These are phyloP conservation scores for Nyctibius grandis DNA, from an alignment of 2,797 vertebrate genomes.

Conservation along the genomic window DNA sequence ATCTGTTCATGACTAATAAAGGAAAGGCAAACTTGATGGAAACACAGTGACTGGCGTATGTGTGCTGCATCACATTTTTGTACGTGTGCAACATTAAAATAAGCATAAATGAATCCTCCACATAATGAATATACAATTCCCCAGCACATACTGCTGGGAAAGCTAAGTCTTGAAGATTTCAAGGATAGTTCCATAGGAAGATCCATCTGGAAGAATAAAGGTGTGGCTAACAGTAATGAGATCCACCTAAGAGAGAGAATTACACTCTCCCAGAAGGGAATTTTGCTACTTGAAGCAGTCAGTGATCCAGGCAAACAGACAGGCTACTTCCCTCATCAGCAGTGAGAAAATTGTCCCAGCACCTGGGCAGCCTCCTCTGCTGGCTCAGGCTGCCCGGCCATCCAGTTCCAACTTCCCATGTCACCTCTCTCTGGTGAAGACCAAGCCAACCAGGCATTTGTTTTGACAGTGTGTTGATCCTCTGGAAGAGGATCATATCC, in stretches of 20 bases:
- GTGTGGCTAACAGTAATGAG: background rate
- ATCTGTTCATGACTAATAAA: background rate
- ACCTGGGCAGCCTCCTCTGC: background rate
- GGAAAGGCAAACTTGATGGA: background rate
- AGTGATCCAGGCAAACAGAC: background rate
- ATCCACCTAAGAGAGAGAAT: background rate
- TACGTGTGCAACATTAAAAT: background rate
- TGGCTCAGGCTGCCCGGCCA: background rate
- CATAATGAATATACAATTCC: background rate
- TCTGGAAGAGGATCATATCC: background rate
- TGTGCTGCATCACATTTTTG: background rate
- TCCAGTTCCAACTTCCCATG: background rate
- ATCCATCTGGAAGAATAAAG: background rate
- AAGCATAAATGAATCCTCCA: background rate
- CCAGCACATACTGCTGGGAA: background rate
- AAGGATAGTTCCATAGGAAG: background rate
- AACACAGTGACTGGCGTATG: background rate
- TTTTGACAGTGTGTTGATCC: background rate
- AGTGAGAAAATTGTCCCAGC: background rate
- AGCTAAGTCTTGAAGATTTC: background rate
- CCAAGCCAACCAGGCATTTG: background rate
- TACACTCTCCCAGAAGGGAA: background rate
- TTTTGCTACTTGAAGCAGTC: background rate
- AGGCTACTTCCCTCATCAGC: background rate
- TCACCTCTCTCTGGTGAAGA: background rate